Percentiles rank a stretch among this genome's conserved stretches.
phyloP scores from a whole-genome alignment of 1,140 invertebrate genomes.

The Drosophila orosa region DNA sequence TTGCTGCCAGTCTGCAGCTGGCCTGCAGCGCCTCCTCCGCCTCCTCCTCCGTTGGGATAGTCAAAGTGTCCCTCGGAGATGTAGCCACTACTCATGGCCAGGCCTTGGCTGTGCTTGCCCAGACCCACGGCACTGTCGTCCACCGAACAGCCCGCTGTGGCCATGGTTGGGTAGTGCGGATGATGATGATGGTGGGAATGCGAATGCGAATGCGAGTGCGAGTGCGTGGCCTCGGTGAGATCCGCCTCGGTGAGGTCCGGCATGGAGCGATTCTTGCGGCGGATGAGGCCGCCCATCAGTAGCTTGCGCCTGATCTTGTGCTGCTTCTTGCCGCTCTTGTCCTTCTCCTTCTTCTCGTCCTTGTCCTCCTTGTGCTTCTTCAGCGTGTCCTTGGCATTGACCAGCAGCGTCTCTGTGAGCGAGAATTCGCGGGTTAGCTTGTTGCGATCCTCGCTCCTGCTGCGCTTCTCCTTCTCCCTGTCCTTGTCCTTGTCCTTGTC shows the following conservation, averaged over 20 bases:
- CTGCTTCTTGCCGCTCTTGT: conserved; percentile 93
- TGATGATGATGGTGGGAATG: background rate
- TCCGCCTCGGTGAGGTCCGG: conserved; percentile 93
- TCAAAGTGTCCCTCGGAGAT: conserved; percentile 94
- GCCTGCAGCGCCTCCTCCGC: no score
- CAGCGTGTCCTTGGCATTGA: conserved; percentile 85
- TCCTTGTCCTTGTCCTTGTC: conserved; percentile 82
- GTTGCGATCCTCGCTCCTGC: conserved; percentile 92
- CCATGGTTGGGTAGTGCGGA: conserved; percentile 81
- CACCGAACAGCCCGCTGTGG: conserved; percentile 86
- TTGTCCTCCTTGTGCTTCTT: conserved; percentile 88
- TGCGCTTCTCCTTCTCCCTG: conserved; percentile 91
- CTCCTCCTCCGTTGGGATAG: conserved; percentile 85
- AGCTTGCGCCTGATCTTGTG: conserved; percentile 95
- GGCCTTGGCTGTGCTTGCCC: conserved; percentile 84
- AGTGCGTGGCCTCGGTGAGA: conserved; percentile 59
- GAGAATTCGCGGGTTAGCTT: conserved; percentile 89
- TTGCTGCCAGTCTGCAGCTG: conserved; percentile 43
- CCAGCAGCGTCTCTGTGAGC: conserved; percentile 86
- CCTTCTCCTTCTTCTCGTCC: conserved; percentile 87
- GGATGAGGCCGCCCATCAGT: conserved; percentile 94
- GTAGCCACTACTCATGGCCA: conserved; percentile 90
- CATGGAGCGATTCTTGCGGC: conserved; percentile 95
- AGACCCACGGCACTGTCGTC: conserved; percentile 90
- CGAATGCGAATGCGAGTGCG: conserved; percentile 46